phyloP scores from a whole-genome alignment of 2,113 vertebrate species.

The Crocuta crocuta region DNA sequence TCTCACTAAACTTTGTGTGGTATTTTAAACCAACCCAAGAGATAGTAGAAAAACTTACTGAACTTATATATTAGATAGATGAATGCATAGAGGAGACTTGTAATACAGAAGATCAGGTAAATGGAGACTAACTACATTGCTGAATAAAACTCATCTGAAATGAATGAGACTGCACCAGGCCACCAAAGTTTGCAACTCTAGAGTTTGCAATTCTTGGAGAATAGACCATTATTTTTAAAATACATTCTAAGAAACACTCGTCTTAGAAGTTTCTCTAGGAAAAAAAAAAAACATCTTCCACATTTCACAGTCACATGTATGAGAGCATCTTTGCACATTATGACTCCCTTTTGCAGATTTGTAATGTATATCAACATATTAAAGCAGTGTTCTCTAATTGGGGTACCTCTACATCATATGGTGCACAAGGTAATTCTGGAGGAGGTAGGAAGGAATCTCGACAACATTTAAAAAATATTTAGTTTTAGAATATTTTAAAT shows the following conservation, averaged over 20 bases:
- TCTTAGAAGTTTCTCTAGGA: background rate
- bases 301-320: background rate
- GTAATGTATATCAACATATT: background rate
- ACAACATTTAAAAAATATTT: background rate
- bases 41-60: background rate
- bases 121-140: background rate
- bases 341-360: background rate
- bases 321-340: background rate
- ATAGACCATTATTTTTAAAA: background rate
- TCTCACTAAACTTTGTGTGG: background rate
- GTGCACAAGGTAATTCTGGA: background rate
- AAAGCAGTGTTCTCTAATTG: background rate
- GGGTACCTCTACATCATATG: background rate
- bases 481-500: background rate
- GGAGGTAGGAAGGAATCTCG: background rate
- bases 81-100: background rate
- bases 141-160: background rate
- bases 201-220: background rate
- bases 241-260: background rate
- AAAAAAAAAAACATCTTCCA: background rate
- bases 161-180: background rate
- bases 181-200: background rate
- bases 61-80: background rate
- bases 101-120: background rate
- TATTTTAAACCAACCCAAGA: background rate